A percentile compares a stretch with the other conserved stretches of the same genome.
These are phyloP conservation scores for Whitmania pigra DNA, from an alignment of 1,140 invertebrate genomes.

Conservation along the genomic window DNA sequence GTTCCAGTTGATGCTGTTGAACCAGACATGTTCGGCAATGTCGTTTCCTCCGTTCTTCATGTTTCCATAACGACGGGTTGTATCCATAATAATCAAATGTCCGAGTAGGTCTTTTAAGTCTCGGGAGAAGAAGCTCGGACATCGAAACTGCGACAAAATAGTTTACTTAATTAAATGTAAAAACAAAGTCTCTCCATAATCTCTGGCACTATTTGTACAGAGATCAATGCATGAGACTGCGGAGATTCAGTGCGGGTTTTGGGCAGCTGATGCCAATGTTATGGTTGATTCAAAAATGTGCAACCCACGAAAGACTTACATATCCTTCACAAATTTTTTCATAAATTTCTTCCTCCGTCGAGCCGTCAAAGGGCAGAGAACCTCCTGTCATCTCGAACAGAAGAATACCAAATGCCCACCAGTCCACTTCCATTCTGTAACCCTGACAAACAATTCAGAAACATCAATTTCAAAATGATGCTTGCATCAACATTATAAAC, in stretches of 20 bases:
- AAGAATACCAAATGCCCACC: conserved; percentile 9
- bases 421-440: conserved; percentile 9
- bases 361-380: background rate
- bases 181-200: background rate
- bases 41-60: conserved; percentile 6
- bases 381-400: conserved; percentile 6
- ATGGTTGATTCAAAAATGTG: no score
- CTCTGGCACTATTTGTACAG: background rate
- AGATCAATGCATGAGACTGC: background rate
- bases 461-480: no score
- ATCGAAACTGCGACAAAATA: background rate
- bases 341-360: conserved; percentile 9
- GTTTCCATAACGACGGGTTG: background rate
- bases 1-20: conserved; percentile 2
- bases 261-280: no score
- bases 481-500: no score
- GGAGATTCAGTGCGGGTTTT: no score
- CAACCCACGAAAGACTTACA: background rate
- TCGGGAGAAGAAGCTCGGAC: background rate
- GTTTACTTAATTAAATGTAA: background rate
- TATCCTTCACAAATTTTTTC: conserved; percentile 11
- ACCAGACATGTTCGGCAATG: conserved; percentile 8
- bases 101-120: background rate
- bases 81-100: background rate
- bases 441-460: background rate